Evolutionary conservation across 2,888 invertebrate species (phyloP).

Genomic region (Agrotis exclamationis): DNA sequence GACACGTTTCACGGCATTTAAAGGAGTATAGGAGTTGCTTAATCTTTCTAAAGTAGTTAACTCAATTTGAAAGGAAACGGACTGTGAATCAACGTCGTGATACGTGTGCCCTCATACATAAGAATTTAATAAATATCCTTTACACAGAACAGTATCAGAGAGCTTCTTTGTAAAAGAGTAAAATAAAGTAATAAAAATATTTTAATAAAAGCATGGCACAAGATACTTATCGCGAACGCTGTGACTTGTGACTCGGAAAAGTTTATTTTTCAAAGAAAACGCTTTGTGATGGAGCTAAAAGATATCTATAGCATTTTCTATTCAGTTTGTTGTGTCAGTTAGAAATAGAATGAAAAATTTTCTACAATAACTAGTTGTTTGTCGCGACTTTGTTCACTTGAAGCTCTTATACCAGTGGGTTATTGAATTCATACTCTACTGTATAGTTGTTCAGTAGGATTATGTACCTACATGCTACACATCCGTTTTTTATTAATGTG

Average conservation of each 20-base stretch:
- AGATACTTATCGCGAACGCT: slow-evolving; percentile 47
- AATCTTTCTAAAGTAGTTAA: slow-evolving; percentile 70
- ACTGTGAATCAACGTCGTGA: slow-evolving; percentile 48
- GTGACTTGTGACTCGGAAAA: slow-evolving; percentile 44
- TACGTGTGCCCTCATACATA: slow-evolving; percentile 56
- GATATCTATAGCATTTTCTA: slow-evolving; percentile 31
- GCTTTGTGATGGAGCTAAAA: slow-evolving; percentile 44
- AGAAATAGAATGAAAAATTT: slow-evolving; percentile 10
- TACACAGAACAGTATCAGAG: slow-evolving; percentile 20
- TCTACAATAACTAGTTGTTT: slow-evolving; percentile 7
- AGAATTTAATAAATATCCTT: slow-evolving; percentile 57
- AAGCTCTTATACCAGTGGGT: background rate
- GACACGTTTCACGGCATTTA: slow-evolving; percentile 68
- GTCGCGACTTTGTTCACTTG: background rate
- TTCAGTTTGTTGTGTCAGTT: slow-evolving; percentile 23
- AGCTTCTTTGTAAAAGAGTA: slow-evolving; percentile 34
- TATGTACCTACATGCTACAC: too few species aligned
- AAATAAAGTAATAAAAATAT: slow-evolving; percentile 52
- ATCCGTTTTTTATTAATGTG: too few species aligned
- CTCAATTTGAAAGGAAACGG: slow-evolving; percentile 61
- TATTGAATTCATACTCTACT: too few species aligned
- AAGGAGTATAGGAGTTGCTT: slow-evolving; percentile 61
- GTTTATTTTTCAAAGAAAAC: slow-evolving; percentile 42
- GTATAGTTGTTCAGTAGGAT: too few species aligned
- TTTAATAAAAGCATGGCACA: slow-evolving; percentile 48